Evolutionary conservation across 2,113 vertebrate species (phyloP), one percentile per base, ranked within the genome.

Genomic region (Pelecanus crispus): DNA sequence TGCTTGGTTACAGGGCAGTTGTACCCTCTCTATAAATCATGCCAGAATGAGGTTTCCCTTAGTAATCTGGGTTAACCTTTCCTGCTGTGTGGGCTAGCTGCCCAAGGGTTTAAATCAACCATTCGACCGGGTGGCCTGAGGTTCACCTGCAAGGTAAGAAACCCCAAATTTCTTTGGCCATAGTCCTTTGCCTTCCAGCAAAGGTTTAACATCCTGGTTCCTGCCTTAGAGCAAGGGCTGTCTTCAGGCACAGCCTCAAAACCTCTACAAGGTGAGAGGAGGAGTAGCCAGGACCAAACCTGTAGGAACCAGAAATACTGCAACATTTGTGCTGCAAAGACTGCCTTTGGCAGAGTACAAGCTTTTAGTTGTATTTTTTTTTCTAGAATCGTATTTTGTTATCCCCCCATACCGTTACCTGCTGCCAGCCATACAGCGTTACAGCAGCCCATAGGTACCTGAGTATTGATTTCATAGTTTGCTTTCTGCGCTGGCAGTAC

Each of bases 401-500:
- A 47, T 12, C 6, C 20, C 3, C 13, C 22, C 50, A 15, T 73
- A 62, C 21, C 50, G 59, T 93, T 75, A 86, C 63, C 68, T 85
- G 65, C 80, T 78, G 66, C 86, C 68, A 96, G 63, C 47, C 78
- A 77, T 62, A 74, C 26, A 18, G n/a, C 4, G 1, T 71, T 88
- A 50, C 17, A 91, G 58, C 83, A 95, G 67, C 68, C 77, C 65
- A 17, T 25, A 81, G 47, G 87, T 74, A 82, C 91, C 67, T 92
- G 73, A 77, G 94, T 90, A 78, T 95, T 97, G 91, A 91, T 92
- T 84, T 95, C 94, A 84, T 65, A 68, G 61, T 86, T 97, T 96
- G 95, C 95, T 87, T 96, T 96, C 92, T 97, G 92, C 85, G 92
- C 80, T 85, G 90, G 92, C 74, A 96, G 67, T 62, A 74, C 55